Evolutionary conservation across 2,113 vertebrate species (phyloP), one percentile per base, ranked within the genome.

Genomic region (Cariama cristata): DNA sequence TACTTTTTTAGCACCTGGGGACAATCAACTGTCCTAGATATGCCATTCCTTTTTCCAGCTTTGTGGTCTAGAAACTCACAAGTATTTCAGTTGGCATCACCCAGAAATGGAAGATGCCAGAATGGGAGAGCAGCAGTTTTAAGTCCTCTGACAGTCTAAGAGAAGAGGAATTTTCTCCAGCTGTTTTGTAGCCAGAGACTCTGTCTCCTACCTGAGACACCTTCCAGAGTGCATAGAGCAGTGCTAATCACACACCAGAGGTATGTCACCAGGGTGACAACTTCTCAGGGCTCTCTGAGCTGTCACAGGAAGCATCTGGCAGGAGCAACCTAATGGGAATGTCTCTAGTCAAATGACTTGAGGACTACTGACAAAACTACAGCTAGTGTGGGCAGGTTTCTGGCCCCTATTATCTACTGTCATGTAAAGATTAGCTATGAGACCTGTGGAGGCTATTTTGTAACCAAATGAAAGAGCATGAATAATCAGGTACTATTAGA

Each of bases 381-480:
- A n/a, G 32, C 15, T 64, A 12, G 4, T 0, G 0, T 40, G 26
- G 69, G 14, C 13, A 80, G 6, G 4, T 74, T 76, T 73, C 55
- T 90, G 35, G 12, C 19, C 38, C 16, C 5, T 50, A 1, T 64
- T 28, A 8, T 53, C 24, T 74, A 10, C 32, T 81, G 42, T 60
- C 33, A 45, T 23, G 13, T 86, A 47, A 49, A 52, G 14, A 76
- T 40, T 56, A 62, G 4, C 14, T 45, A 19, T 42, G 47, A 60
- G 69, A 69, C 18, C 12, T 18, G 2, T 23, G 32, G 63, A 45
- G 63, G 30, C 8, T 66, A 38, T 58, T 92, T 49, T 50, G n/a
- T 76, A 82, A 44, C 4, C 27, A 89, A 85, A 93, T 30, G 21
- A 82, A 67, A 79, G 6, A 32, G 7, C 11, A 38, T 11, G 11